Percentiles rank a stretch among this genome's conserved stretches.
Evolutionary conservation across 2,888 invertebrate species (phyloP).

Genomic region (Teleogryllus oceanicus): DNA sequence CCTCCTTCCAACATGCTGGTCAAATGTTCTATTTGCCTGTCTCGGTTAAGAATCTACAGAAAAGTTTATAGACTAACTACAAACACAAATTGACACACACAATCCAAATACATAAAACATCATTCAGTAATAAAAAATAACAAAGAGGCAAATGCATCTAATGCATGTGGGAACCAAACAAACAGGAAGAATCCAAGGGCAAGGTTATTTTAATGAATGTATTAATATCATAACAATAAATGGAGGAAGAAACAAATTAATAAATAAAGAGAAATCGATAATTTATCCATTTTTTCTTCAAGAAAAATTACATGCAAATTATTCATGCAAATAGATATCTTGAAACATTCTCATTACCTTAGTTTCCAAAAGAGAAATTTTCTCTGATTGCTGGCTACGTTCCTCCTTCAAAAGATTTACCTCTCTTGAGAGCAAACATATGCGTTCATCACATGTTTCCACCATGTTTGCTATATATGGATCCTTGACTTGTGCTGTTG

Average conservation of each 20-base stretch:
- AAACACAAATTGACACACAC: slow-evolving; percentile 21
- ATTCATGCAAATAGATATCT: not conserved
- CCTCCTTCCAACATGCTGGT: slow-evolving; percentile 69
- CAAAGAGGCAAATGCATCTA: not conserved
- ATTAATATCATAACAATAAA: not conserved
- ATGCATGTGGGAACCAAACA: not conserved
- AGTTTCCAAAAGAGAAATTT: slow-evolving; percentile 48
- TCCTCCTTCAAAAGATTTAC: slow-evolving; percentile 49
- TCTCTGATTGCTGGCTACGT: slow-evolving; percentile 43
- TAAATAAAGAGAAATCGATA: no score
- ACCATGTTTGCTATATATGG: slow-evolving; percentile 34
- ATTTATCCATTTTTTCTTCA: no score
- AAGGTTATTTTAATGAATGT: not conserved
- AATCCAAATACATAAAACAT: not conserved
- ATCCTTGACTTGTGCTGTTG: slow-evolving; percentile 33
- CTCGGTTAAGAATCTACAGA: slow-evolving; percentile 48
- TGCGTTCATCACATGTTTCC: slow-evolving; percentile 44
- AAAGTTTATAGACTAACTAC: slow-evolving; percentile 22
- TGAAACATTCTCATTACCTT: slow-evolving; percentile 44
- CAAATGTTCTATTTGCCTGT: slow-evolving; percentile 68
- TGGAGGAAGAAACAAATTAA: not conserved
- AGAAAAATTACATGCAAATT: no score
- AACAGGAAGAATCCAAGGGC: slow-evolving; percentile 31
- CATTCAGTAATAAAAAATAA: slow-evolving; percentile 12
- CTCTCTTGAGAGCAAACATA: slow-evolving; percentile 48